Evolutionary conservation across 64 coral and sea anemone species (phyloP), one percentile per base, ranked within the genome.

Genomic region (Dendronephthya gigantea): DNA sequence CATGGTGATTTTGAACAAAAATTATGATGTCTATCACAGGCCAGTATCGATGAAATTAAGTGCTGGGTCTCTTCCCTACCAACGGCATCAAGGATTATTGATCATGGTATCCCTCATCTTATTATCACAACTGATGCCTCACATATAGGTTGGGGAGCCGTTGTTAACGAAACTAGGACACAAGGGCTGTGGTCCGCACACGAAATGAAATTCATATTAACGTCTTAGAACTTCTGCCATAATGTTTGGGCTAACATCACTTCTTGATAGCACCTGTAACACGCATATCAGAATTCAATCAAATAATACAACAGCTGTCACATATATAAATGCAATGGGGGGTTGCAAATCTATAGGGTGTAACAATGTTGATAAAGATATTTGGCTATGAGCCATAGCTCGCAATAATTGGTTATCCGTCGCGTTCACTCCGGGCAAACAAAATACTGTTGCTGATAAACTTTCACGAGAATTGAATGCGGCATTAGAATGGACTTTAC

Each of bases 401-500:
- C n/a, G n/a, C n/a, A n/a, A n/a, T n/a, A n/a, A n/a, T n/a, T n/a
- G n/a, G n/a, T n/a, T n/a, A n/a, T n/a, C n/a, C n/a, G n/a, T n/a
- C n/a, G n/a, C n/a, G n/a, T n/a, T n/a, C n/a, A n/a, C n/a, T n/a
- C n/a, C n/a, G n/a, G n/a, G n/a, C n/a, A n/a, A n/a, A n/a, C n/a
- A n/a, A n/a, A n/a, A n/a, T n/a, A n/a, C n/a, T n/a, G n/a, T n/a
- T n/a, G n/a, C n/a, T n/a, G n/a, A n/a, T n/a, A n/a, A n/a, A n/a
- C n/a, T n/a, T n/a, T n/a, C n/a, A n/a, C n/a, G n/a, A n/a, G n/a
- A n/a, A n/a, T n/a, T n/a, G 9, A 70, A 70, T 32, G 19, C 40
- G 19, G 32, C 32, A 49, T n/a, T 50, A 45, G 83, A 84, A 50
- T 84, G 83, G 83, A 49, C 47, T 27, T 39, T 84, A 45, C 27